Evolutionary conservation across 2,797 vertebrate species (phyloP).

Genomic region (Acanthopagrus latus): DNA sequence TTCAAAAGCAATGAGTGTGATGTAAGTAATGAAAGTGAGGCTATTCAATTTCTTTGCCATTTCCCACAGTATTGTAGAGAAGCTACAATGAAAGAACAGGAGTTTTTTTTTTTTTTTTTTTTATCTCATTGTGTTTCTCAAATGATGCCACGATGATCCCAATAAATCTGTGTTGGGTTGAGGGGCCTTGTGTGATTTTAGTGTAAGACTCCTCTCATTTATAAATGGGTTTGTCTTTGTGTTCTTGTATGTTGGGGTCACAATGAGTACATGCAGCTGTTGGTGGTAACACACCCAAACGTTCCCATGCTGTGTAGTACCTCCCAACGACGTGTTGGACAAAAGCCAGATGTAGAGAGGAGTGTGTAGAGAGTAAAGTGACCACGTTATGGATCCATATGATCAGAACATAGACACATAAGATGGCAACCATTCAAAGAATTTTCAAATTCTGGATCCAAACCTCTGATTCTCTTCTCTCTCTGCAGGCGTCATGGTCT

Average conservation of each 20-base stretch:
- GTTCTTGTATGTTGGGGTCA: slow-evolving; percentile 36
- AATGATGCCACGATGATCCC: background rate
- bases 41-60: no score
- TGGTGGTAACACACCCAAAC: slow-evolving; percentile 46
- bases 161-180: background rate
- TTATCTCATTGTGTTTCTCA: background rate
- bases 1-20: no score
- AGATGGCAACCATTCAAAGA: background rate
- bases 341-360: slow-evolving; percentile 8
- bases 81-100: background rate
- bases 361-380: background rate
- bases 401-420: background rate
- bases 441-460: slow-evolving; percentile 17
- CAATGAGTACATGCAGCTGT: slow-evolving; percentile 51
- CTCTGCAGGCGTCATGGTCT: slow-evolving; percentile 94
- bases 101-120: background rate
- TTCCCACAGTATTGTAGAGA: no score
- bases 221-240: slow-evolving; percentile 32
- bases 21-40: no score
- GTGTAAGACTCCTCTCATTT: slow-evolving; percentile 19
- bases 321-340: slow-evolving; percentile 27
- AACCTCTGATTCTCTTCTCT: slow-evolving; percentile 98
- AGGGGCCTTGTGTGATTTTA: slow-evolving; percentile 14
- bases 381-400: slow-evolving; percentile 1
- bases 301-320: slow-evolving; percentile 33